Base-by-base conservation (phyloP, 1,140 invertebrate species). In the Hycleus phaleratus region DNA sequence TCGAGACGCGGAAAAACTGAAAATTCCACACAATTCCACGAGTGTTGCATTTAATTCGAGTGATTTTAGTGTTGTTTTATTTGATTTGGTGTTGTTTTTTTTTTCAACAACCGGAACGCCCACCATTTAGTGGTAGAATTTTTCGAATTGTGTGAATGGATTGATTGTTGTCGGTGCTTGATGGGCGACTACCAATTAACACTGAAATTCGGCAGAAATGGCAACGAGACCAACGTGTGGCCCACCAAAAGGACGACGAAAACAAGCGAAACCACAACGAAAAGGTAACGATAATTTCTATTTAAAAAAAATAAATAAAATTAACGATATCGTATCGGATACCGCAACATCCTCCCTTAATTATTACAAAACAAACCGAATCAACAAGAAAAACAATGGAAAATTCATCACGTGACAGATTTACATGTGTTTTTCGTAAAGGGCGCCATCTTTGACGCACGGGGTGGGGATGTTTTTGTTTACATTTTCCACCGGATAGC, bases 251-350 rank as follows among this genome's bases (percentile, higher is more conserved):
- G 68, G 67, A 60, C 64, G 72, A n/a, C 58, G 72, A 46, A 73
- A 73, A 63, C 72, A 73, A 49, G 69, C 70, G 24, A 73, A 73
- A 59, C 72, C 72, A 24, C 68, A 72, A 62, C 57, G 70, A 54
- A 72, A 71, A 73, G 67, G 67, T 68, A 61, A 58, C 25, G 11
- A 44, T 42, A 12, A 48, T 44, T 24, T 10, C 18, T 18, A 18
- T 18, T 10, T 8, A 46, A n/a, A 18, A 18, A 18, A 18, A n/a
- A n/a, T n/a, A n/a, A n/a, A n/a, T n/a, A n/a, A 18, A 18, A 18
- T 18, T 18, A 18, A 32, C 32, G 4, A 25, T 45, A 38, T 43
- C 42, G 1, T 40, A 24, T n/a, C 38, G 39, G 12, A 25, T 44
- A 18, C 32, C 24, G 39, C 25, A 43, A 45, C 8, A 8, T n/a